A percentile compares a stretch with the other conserved stretches of the same genome.
phyloP scores from a whole-genome alignment of 2,113 vertebrate species.

The Corythoichthys intestinalis region DNA sequence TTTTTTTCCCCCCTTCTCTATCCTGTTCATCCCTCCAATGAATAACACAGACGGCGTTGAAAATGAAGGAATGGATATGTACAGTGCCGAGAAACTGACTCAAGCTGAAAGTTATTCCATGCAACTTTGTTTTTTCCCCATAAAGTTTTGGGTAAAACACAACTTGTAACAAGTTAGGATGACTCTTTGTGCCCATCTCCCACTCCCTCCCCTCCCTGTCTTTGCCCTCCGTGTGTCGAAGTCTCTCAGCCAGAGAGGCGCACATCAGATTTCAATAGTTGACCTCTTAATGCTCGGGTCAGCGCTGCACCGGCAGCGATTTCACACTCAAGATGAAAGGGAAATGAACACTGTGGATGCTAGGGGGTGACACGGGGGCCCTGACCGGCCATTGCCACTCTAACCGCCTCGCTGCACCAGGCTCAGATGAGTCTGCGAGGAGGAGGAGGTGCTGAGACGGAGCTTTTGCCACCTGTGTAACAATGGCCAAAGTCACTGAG shows the following conservation, averaged over 20 bases:
- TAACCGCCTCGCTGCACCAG: slow-evolving; percentile 62
- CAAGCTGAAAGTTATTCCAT: not conserved
- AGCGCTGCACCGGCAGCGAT: slow-evolving; percentile 73
- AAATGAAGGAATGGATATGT: not conserved
- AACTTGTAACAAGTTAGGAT: slow-evolving; percentile 19
- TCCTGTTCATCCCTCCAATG: not conserved
- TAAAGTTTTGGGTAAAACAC: not conserved
- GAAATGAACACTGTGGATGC: slow-evolving; percentile 76
- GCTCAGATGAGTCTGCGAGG: slow-evolving; percentile 34
- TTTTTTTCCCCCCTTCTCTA: not conserved
- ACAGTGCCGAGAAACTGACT: not conserved
- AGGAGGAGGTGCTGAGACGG: slow-evolving; percentile 30
- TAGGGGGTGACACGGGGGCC: slow-evolving; percentile 65
- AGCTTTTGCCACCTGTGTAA: slow-evolving; percentile 50
- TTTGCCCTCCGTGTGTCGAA: slow-evolving; percentile 68
- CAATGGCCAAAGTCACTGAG: slow-evolving; percentile 24
- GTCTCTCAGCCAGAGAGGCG: slow-evolving; percentile 68
- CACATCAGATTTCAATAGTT: slow-evolving; percentile 80
- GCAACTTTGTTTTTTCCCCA: not conserved
- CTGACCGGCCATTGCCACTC: slow-evolving; percentile 57
- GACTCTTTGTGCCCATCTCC: slow-evolving; percentile 20
- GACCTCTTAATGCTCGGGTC: slow-evolving; percentile 80
- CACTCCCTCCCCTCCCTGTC: slow-evolving; percentile 43
- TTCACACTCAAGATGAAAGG: slow-evolving; percentile 82
- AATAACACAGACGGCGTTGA: not conserved